These are phyloP conservation scores for Copidosoma aretas DNA, from an alignment of 2,888 invertebrate species.

Conservation along the genomic window DNA sequence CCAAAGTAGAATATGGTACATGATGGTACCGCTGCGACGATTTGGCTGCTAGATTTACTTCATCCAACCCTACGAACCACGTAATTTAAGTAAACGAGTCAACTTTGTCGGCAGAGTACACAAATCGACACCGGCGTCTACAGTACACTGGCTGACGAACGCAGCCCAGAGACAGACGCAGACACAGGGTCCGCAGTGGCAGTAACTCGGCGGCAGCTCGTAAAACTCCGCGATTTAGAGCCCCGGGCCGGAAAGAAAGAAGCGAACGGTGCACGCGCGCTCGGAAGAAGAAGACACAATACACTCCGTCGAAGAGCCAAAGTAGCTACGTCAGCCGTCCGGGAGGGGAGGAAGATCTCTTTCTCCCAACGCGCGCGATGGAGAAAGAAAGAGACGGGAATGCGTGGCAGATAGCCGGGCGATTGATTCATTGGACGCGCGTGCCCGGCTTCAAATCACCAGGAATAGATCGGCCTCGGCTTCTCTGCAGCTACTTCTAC, in stretches of 20 bases:
- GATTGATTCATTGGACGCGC: slow-evolving; percentile 63
- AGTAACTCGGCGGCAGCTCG: background rate
- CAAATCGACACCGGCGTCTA: too few relatives aligned
- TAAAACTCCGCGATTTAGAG: background rate
- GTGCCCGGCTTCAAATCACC: slow-evolving; percentile 62
- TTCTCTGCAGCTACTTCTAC: too few relatives aligned
- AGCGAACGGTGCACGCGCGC: too few relatives aligned
- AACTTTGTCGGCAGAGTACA: too few relatives aligned
- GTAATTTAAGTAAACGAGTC: too few relatives aligned
- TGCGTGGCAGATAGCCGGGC: slow-evolving; percentile 46
- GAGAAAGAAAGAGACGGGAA: background rate
- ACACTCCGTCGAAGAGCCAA: background rate
- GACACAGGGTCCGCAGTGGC: background rate
- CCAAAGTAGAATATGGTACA: too few relatives aligned
- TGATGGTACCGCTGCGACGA: too few relatives aligned
- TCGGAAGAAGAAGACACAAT: background rate
- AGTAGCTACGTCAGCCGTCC: background rate
- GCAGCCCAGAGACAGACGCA: background rate
- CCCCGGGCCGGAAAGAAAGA: background rate
- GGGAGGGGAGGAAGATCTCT: too few relatives aligned
- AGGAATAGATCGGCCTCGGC: slow-evolving; percentile 57
- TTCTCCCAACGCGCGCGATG: too few relatives aligned
- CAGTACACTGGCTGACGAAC: background rate
- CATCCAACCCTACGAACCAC: too few relatives aligned
- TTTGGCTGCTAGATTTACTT: too few relatives aligned